Evolutionary conservation across 1,140 invertebrate species (phyloP).

Genomic region (Solenopsis fugax): DNA sequence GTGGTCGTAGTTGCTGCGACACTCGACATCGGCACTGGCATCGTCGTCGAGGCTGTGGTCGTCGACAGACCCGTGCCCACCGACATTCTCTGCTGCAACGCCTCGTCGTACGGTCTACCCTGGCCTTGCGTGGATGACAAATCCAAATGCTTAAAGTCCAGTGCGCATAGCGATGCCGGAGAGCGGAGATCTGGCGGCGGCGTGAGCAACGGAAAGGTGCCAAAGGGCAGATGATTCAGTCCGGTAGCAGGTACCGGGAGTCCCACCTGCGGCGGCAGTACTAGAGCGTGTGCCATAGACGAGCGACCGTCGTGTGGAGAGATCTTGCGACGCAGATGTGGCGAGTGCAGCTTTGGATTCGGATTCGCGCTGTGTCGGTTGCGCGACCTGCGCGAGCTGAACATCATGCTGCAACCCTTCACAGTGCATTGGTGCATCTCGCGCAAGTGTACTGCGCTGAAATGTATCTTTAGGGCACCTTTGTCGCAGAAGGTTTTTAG

Average conservation of each 20-base stretch:
- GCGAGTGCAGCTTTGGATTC: conserved; percentile 99
- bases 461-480: conserved; percentile 99
- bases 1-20: conserved; percentile 58
- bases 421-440: conserved; percentile 99
- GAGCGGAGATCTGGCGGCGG: conserved; percentile 91
- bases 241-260: conserved; percentile 88
- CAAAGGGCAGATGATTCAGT: conserved; percentile 90
- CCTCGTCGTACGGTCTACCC: conserved; percentile 81
- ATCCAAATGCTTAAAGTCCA: conserved; percentile 91
- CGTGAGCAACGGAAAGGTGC: conserved; percentile 91
- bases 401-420: conserved; percentile 99
- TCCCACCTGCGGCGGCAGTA: conserved; percentile 91
- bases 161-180: conserved; percentile 87
- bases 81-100: conserved; percentile 84
- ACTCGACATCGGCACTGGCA: conserved; percentile 87
- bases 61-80: conserved; percentile 73
- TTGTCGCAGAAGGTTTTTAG: conserved; percentile 99
- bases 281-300: conserved; percentile 93
- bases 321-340: conserved; percentile 96
- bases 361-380: conserved; percentile 99
- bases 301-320: conserved; percentile 97
- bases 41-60: conserved; percentile 87
- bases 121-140: conserved; percentile 83
- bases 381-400: conserved; percentile 97
- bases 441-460: conserved; percentile 98